Conservation (phyloP, 2,797 vertebrate genomes). For the Tenualosa ilisha region DNA sequence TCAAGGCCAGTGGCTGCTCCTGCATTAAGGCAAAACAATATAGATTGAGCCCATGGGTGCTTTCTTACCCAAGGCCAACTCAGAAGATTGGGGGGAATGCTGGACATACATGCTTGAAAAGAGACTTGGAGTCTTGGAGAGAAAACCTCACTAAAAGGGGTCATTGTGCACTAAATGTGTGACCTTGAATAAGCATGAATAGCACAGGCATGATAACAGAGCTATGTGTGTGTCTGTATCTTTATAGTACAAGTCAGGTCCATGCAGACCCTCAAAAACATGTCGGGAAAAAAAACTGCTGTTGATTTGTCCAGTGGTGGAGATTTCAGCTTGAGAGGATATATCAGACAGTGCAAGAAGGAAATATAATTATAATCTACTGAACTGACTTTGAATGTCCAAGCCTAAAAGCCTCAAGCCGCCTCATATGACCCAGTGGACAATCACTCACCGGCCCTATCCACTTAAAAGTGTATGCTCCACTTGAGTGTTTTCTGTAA, state of each 20-base stretch:
- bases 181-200: not conserved
- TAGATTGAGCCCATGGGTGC: not conserved
- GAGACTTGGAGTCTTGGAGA: not conserved
- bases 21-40: not conserved
- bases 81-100: not conserved
- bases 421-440: not conserved
- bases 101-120: not conserved
- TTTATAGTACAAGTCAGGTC: not conserved
- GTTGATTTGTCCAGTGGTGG: not conserved
- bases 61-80: slow-evolving; percentile 26
- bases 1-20: not conserved
- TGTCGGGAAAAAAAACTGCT: not conserved
- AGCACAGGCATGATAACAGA: not conserved
- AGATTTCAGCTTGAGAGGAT: not conserved
- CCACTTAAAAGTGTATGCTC: slow-evolving; percentile 27
- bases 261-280: not conserved
- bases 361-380: not conserved
- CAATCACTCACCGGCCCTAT: not conserved
- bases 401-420: not conserved
- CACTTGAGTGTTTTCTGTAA: slow-evolving; percentile 15
- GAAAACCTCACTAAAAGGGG: not conserved
- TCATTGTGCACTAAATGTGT: not conserved
- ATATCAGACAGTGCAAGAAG: not conserved
- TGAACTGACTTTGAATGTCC: not conserved
- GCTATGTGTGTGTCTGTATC: not conserved